A percentile compares a stretch with the other conserved stretches of the same genome.
phyloP scores from a whole-genome alignment of 2,888 invertebrate species.

The Cataglyphis albicans region DNA sequence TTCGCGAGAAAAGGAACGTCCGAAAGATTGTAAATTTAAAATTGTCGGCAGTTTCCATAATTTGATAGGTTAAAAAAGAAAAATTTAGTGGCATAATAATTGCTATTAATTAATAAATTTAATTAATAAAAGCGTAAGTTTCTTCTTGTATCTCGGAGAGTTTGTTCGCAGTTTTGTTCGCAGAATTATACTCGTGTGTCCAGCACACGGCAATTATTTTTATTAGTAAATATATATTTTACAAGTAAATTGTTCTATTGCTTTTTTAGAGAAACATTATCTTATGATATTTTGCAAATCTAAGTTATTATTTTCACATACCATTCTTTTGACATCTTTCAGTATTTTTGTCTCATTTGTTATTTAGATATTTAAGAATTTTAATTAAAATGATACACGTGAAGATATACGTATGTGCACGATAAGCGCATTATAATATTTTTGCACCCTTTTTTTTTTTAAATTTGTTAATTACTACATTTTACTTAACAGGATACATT shows the following conservation, averaged over 20 bases:
- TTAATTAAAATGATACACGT: background rate
- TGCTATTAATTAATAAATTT: conserved; percentile 69
- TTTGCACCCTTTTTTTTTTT: background rate
- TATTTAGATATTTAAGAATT: background rate
- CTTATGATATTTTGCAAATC: background rate
- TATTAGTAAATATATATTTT: background rate
- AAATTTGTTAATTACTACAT: background rate
- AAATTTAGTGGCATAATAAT: conserved; percentile 62
- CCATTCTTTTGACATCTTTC: background rate
- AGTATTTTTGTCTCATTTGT: background rate
- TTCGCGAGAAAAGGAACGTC: background rate
- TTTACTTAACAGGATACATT: conserved; percentile 14
- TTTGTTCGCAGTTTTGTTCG: background rate
- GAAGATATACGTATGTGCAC: background rate
- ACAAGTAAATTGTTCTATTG: background rate
- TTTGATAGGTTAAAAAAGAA: conserved; percentile 58
- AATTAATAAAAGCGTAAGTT: conserved; percentile 69
- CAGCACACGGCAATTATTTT: background rate
- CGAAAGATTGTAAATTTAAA: background rate
- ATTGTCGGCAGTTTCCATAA: background rate
- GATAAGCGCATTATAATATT: background rate
- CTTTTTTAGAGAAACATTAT: background rate
- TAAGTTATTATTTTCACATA: background rate
- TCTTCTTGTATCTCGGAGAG: background rate
- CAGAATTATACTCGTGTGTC: background rate